Evolutionary conservation across 2,888 invertebrate genomes (phyloP).

Genomic region (Lasioglossum zephyrum): DNA sequence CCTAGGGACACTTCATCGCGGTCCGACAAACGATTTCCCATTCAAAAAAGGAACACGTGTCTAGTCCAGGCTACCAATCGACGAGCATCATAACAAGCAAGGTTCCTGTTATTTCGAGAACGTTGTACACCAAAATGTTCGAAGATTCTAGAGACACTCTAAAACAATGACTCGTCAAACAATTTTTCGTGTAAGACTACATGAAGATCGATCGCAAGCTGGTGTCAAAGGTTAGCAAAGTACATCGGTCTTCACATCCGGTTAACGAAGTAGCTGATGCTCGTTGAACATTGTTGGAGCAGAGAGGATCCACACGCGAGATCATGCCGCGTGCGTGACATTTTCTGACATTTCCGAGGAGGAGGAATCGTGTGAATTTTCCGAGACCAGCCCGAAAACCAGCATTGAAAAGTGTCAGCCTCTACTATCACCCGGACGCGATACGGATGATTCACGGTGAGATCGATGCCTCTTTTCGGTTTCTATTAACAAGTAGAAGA

Average conservation of each 20-base stretch:
- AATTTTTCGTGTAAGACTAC: not conserved
- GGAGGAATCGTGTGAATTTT: not conserved
- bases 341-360: not conserved
- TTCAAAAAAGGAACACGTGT: not conserved
- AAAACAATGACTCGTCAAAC: not conserved
- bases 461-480: slow-evolving; percentile 9
- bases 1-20: not conserved
- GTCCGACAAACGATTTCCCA: not conserved
- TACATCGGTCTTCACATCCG: not conserved
- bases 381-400: not conserved
- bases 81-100: not conserved
- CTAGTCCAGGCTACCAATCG: not conserved
- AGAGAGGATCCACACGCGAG: not conserved
- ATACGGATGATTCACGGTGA: slow-evolving; percentile 11
- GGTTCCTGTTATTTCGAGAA: not conserved
- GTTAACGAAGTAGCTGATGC: not conserved
- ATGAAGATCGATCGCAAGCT: not conserved
- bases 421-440: not conserved
- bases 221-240: not conserved
- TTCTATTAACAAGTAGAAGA: slow-evolving; percentile 35
- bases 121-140: not conserved
- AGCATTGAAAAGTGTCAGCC: not conserved
- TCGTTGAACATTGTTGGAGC: not conserved
- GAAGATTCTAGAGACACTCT: not conserved
- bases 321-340: not conserved